Conservation (phyloP, 2,888 invertebrate species). For the Parnassius glacialis region DNA sequence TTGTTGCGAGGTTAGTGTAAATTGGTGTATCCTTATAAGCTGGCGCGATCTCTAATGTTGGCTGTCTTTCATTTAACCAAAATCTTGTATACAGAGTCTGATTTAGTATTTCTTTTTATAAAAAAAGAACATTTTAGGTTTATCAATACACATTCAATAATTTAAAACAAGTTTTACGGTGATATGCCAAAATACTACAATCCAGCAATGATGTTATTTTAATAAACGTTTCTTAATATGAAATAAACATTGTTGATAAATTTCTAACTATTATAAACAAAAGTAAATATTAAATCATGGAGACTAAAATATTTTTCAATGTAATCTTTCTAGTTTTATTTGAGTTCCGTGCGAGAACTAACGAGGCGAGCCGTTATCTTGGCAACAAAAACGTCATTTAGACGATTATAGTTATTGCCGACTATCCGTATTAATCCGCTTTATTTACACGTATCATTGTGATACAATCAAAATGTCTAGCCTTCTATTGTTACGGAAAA, state of each 20-base stretch:
- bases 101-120: conserved; percentile 19
- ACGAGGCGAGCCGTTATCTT: conserved; percentile 8
- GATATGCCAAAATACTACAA: conserved; percentile 77
- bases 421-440: conserved; percentile 1
- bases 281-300: conserved; percentile 73
- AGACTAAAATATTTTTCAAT: conserved; percentile 80
- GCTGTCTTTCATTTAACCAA: conserved; percentile 26
- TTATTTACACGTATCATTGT: neutral
- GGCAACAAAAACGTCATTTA: conserved; percentile 1
- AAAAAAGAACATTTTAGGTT: conserved; percentile 6
- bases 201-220: conserved; percentile 74
- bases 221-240: conserved; percentile 72
- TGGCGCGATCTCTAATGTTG: conserved; percentile 13
- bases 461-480: too few species aligned
- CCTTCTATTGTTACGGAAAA: neutral
- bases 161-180: conserved; percentile 66
- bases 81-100: conserved; percentile 20
- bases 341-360: conserved; percentile 17
- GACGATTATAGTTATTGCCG: neutral
- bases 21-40: conserved; percentile 42
- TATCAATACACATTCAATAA: conserved; percentile 24
- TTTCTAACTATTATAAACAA: conserved; percentile 78
- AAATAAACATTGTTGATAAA: conserved; percentile 78
- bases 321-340: conserved; percentile 60
- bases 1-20: conserved; percentile 55